A percentile compares a stretch with the other conserved stretches of the same genome.
Conservation (phyloP, 2,888 invertebrate genomes). For the Diplazon laetatorius region DNA sequence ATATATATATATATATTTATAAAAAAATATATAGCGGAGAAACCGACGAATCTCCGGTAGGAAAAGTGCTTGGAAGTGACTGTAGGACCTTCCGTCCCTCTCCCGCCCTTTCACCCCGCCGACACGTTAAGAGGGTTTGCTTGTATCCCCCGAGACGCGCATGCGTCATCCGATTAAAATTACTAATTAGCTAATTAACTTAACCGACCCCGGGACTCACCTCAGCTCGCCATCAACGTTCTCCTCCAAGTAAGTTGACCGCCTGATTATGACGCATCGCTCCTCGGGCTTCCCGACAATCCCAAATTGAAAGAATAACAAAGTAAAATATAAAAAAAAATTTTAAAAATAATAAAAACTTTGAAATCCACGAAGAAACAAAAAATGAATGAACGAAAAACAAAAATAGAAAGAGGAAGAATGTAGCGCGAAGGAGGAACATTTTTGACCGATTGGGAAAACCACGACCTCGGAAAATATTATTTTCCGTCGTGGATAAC, state of each 20-base stretch:
- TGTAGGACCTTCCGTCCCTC: slow-evolving; percentile 52
- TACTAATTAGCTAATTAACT: slow-evolving; percentile 83
- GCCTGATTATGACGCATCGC: slow-evolving; percentile 81
- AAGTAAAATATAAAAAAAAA: neutral
- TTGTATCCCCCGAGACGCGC: slow-evolving; percentile 82
- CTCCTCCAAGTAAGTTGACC: slow-evolving; percentile 79
- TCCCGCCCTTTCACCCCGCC: slow-evolving; percentile 65
- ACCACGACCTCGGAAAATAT: slow-evolving; percentile 15
- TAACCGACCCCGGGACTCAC: slow-evolving; percentile 75
- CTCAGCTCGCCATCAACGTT: slow-evolving; percentile 53
- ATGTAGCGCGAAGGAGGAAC: slow-evolving; percentile 22
- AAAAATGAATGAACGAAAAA: no score
- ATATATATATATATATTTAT: no score
- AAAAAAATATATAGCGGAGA: no score
- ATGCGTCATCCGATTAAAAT: slow-evolving; percentile 83
- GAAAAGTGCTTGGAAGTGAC: slow-evolving; percentile 57
- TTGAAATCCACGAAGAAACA: no score
- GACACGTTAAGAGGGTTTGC: slow-evolving; percentile 82
- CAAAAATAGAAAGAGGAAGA: neutral
- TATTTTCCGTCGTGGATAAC: no score
- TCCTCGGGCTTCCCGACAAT: slow-evolving; percentile 56
- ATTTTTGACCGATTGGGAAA: neutral
- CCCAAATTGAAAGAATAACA: slow-evolving; percentile 17
- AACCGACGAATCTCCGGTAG: slow-evolving; percentile 46
- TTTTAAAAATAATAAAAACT: no score